phyloP scores from a whole-genome alignment of 2,797 vertebrate species.

The Artibeus jamaicensis region DNA sequence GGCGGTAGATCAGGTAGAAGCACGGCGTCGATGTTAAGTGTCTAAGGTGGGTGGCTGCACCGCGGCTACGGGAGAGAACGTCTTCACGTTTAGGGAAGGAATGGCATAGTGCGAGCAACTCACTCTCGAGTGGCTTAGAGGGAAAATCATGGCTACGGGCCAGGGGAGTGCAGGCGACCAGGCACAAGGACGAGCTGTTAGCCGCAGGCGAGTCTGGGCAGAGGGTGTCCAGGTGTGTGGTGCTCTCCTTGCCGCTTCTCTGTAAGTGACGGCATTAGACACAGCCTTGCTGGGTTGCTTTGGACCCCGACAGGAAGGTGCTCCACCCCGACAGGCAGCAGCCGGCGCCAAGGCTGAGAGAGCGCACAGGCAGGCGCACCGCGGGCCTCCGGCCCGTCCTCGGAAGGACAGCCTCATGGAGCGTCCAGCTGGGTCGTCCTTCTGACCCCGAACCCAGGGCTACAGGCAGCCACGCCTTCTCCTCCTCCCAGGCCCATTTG shows the following conservation, averaged over 20 bases:
- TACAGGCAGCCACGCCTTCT: background rate
- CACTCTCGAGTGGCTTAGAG: background rate
- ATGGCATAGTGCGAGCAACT: background rate
- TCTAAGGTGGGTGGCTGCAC: background rate
- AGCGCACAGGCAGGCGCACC: fast-evolving
- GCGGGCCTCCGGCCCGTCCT: background rate
- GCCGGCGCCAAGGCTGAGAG: fast-evolving
- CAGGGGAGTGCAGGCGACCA: background rate
- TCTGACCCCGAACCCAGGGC: fast-evolving
- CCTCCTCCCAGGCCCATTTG: background rate
- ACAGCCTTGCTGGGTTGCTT: background rate
- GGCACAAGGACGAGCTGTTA: background rate
- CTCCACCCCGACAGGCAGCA: background rate
- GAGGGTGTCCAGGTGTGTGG: background rate
- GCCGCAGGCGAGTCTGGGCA: too few relatives aligned
- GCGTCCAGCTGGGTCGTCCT: background rate
- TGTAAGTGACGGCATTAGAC: background rate
- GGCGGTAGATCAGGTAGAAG: background rate
- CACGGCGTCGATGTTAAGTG: fast-evolving
- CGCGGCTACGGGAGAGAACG: background rate
- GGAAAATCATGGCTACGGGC: fast-evolving
- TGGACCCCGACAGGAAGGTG: background rate
- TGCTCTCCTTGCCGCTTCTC: background rate
- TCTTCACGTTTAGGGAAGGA: background rate
- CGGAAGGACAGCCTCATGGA: background rate